Base-by-base conservation (phyloP, 1,140 invertebrate genomes). In the Maniola jurtina region DNA sequence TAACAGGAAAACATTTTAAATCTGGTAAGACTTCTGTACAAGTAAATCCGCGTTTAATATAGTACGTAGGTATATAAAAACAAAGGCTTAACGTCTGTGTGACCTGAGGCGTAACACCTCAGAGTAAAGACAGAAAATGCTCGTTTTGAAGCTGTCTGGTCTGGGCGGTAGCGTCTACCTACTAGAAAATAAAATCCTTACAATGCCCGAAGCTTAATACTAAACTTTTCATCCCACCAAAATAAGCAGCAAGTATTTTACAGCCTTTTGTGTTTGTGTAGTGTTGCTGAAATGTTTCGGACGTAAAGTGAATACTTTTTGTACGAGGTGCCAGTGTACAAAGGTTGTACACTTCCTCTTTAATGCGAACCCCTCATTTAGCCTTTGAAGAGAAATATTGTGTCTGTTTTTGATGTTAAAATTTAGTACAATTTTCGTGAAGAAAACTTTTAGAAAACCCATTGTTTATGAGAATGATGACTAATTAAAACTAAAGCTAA, bases 121-220 rank as follows among this genome's bases (percentile, higher is more conserved):
- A 25, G 16, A 52, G 40, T 13, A 42, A 52, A 15, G 45, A 48
- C n/a, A 48, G 45, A 48, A 11, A 52, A 52, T 25, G 16, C 48
- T 52, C 48, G 48, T 25, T 52, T 16, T 52, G 48, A 52, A 52
- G 16, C 48, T 25, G 48, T 52, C 48, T 52, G 48, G 48, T 16
- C 48, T 7, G 25, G 25, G 4, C 25, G 4, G 8, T 42, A 42
- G n/a, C 15, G 15, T 25, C 10, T 52, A 15, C 7, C 48, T 25
- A 52, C 14, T 16, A 7, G 45, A 48, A 48, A n/a, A 48, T 52
- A 52, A 6, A 25, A 52, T 14, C 48, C 13, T 52, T 52, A 14
- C 6, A 7, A 16, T 16, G 15, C 16, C 6, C 48, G 6, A 14
- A 15, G 45, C 45, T 16, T 52, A 52, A 25, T 25, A 16, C 8